These are phyloP conservation scores for Pachyramphus minor DNA, from an alignment of 2,113 vertebrate genomes.

Conservation along the genomic window DNA sequence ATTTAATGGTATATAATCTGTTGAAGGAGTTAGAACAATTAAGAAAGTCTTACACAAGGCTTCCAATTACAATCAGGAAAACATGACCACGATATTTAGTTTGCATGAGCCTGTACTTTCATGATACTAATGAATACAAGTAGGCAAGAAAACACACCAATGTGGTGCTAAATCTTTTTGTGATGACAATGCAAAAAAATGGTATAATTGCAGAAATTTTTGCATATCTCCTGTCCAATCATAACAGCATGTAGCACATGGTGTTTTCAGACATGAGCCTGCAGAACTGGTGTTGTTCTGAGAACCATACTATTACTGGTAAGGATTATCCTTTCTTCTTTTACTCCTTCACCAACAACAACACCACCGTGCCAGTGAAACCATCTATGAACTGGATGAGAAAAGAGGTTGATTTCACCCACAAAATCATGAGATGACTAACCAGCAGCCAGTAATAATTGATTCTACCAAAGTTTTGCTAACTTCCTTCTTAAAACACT, in stretches of 20 bases:
- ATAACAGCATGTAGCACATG: not conserved
- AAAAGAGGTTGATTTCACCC: not conserved
- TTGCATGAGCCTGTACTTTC: not conserved
- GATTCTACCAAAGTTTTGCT: not conserved
- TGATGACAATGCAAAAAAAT: not conserved
- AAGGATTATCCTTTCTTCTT: not conserved
- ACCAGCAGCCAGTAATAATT: not conserved
- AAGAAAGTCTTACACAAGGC: not conserved
- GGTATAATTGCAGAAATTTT: not conserved
- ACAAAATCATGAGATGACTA: not conserved
- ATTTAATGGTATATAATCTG: not conserved
- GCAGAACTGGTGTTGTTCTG: not conserved
- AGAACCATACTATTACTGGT: not conserved
- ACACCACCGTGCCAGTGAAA: not conserved
- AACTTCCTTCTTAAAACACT: not conserved
- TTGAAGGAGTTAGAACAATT: not conserved
- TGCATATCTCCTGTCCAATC: not conserved
- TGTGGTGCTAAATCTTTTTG: not conserved
- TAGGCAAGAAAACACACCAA: not conserved
- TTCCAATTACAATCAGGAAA: rapidly evolving
- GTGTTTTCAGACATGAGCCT: not conserved
- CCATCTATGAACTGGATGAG: not conserved
- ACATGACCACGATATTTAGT: not conserved
- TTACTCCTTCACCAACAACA: not conserved
- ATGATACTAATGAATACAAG: rapidly evolving